These are phyloP conservation scores for Euphydryas editha DNA, from an alignment of 2,888 invertebrate species.

Conservation along the genomic window DNA sequence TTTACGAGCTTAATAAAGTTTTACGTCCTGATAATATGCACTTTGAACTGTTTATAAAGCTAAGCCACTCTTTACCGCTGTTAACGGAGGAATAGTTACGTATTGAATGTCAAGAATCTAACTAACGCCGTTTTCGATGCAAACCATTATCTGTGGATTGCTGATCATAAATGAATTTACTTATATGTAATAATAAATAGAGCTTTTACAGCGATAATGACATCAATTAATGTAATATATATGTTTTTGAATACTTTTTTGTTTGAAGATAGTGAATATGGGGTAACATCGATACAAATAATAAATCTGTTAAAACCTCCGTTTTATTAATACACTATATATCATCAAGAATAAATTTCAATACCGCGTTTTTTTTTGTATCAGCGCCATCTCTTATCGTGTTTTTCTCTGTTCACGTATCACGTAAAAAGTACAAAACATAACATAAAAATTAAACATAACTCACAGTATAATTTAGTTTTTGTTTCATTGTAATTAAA, in stretches of 20 bases:
- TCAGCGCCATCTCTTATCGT: too few species aligned
- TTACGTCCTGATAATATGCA: conserved; percentile 50
- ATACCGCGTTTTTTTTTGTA: too few species aligned
- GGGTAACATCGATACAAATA: too few species aligned
- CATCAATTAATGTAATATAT: background rate
- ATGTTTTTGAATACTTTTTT: background rate
- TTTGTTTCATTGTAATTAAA: too few species aligned
- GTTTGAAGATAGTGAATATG: background rate
- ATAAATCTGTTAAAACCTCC: too few species aligned
- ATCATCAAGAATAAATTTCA: too few species aligned
- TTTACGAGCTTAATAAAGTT: conserved; percentile 65
- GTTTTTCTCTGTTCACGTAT: too few species aligned
- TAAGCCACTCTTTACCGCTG: conserved; percentile 36
- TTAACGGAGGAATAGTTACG: conserved; percentile 28
- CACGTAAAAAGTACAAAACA: too few species aligned
- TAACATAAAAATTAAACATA: too few species aligned
- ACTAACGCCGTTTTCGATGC: conserved; percentile 16
- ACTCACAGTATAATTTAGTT: too few species aligned
- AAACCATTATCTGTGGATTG: background rate
- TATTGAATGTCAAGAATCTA: conserved; percentile 27
- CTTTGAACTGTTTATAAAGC: conserved; percentile 38
- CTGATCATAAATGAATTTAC: background rate
- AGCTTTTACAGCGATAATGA: background rate
- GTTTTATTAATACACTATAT: too few species aligned
- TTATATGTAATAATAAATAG: background rate